A percentile compares a stretch with the other conserved stretches of the same genome.
Conservation (phyloP, 30 jellyfish, hydroid and myxozoan genomes). For the Turritopsis rubra region DNA sequence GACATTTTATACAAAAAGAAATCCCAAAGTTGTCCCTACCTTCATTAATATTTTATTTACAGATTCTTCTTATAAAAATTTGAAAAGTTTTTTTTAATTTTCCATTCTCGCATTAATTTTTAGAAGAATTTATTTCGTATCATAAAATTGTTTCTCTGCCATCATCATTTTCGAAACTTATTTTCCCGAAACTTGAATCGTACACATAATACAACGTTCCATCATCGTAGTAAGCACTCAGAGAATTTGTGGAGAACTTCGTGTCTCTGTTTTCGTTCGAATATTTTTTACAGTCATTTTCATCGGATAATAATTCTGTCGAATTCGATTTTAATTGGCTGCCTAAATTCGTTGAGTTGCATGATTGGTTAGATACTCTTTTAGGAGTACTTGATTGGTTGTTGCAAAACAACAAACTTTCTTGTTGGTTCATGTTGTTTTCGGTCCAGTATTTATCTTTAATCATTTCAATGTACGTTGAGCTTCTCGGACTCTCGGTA, state of each 20-base stretch:
- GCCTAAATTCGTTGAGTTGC: not conserved
- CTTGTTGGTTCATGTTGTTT: not conserved
- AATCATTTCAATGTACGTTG: not conserved
- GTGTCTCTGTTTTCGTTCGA: not conserved
- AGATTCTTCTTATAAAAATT: not conserved
- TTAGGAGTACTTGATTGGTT: conserved; percentile 14
- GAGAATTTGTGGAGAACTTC: not conserved
- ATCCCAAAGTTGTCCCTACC: too few species aligned
- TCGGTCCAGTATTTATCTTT: not conserved
- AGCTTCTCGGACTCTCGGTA: not conserved
- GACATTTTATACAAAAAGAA: too few species aligned
- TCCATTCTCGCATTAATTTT: not conserved
- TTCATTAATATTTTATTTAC: not conserved
- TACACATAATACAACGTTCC: conserved; percentile 8
- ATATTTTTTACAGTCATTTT: not conserved
- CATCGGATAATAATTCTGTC: not conserved
- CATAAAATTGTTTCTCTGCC: not conserved
- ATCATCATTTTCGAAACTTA: conserved; percentile 2
- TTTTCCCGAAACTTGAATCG: not conserved
- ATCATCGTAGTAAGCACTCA: conserved; percentile 12
- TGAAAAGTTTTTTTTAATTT: not conserved
- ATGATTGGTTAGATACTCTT: conserved; percentile 12
- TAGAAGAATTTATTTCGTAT: not conserved
- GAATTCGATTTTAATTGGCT: not conserved
- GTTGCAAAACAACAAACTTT: conserved; percentile 1